phyloP scores from a whole-genome alignment of 2,888 invertebrate species.

The Ichneumon xanthorius region DNA sequence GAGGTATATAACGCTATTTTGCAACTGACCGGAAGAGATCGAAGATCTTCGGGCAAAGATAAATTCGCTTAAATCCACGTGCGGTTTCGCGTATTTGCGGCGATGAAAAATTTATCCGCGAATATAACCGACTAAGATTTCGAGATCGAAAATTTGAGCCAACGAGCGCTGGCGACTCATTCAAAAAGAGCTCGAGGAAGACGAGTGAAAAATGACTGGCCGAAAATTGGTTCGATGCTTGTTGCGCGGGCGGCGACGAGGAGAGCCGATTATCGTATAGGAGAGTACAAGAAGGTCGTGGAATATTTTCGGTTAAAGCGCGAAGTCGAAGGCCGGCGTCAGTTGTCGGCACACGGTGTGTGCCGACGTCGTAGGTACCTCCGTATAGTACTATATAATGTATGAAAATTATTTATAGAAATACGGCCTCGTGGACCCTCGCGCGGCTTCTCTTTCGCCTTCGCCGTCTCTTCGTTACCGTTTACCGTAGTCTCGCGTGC shows the following conservation, averaged over 20 bases:
- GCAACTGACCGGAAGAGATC: slow-evolving; percentile 49
- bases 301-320: slow-evolving; percentile 68
- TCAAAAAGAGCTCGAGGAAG: slow-evolving; percentile 10
- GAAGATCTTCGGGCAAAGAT: slow-evolving; percentile 37
- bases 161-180: slow-evolving; percentile 39
- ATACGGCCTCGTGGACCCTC: slow-evolving; percentile 70
- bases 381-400: slow-evolving; percentile 67
- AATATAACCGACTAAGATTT: neutral
- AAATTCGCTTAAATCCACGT: slow-evolving; percentile 5
- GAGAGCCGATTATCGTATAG: neutral
- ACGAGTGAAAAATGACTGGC: slow-evolving; percentile 35
- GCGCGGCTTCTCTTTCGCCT: slow-evolving; percentile 56
- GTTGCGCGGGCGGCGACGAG: neutral
- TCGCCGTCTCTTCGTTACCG: slow-evolving; percentile 60
- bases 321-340: slow-evolving; percentile 67
- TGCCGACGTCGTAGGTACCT: slow-evolving; percentile 33
- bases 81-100: slow-evolving; percentile 5
- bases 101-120: slow-evolving; percentile 7
- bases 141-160: slow-evolving; percentile 14
- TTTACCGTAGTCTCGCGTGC: slow-evolving; percentile 78
- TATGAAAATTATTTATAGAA: slow-evolving; percentile 81
- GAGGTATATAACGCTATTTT: slow-evolving; percentile 38
- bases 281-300: slow-evolving; percentile 60
- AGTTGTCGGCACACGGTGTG: slow-evolving; percentile 57
- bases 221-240: slow-evolving; percentile 19